Base-by-base conservation (phyloP, 2,888 invertebrate species). In the Neelides folsomi region DNA sequence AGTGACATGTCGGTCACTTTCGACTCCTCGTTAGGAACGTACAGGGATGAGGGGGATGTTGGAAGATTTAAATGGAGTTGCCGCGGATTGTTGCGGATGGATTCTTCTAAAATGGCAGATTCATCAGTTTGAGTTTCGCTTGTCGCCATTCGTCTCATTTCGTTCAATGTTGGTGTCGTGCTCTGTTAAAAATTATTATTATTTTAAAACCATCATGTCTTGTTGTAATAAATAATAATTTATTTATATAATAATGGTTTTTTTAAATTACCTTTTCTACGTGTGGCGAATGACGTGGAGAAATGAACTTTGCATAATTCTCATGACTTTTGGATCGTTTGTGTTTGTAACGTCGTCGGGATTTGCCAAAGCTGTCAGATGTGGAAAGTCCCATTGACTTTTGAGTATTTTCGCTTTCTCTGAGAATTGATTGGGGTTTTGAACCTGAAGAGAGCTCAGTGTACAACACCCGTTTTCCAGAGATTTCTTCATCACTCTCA, bases 1-100 rank as follows among this genome's bases (percentile, higher is more conserved):
- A 63, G 35, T 9, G 59, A 60, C 63, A 63, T 63, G 52, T 63
- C 63, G 3, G 61, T 61, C 12, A 61, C 59, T 49, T 63, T 63
- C 12, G 52, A 51, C 19, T 63, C 63, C 35, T 59, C 57, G 16
- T 46, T 47, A 4, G 34, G 13, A 6, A 19, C 27, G 19, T 49
- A 50, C 13, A 46, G 39, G 19, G 38, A 49, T 13, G 43, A 53
- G 36, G 56, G 58, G 38, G 54, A 60, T 12, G 56, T 54, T 44
- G 54, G 63, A 34, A 56, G 59, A 55, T 51, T 61, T 39, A 59
- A 54, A 54, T 55, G 60, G 41, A 55, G 57, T 52, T 52, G 58
- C 35, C 57, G 49, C 38, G 59, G 54, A 7, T 48, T 39, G 38
- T 18, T 39, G 13, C 38, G 51, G 15, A 39, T 38, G 2, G 36